Conservation (phyloP, 2,797 vertebrate species). For the Rhynchotus rufescens region DNA sequence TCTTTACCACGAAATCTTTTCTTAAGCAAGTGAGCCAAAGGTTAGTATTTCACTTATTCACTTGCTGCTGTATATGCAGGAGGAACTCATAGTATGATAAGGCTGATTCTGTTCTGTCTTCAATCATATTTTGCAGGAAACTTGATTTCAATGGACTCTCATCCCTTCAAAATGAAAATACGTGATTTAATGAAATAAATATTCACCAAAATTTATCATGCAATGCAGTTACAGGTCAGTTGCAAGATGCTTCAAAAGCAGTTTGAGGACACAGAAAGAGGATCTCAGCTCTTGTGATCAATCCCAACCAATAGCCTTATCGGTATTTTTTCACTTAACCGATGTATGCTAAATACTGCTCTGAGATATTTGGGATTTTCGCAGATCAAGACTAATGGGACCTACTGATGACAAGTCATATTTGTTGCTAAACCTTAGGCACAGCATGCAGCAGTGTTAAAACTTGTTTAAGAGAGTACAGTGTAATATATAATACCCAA, state of each 20-base stretch:
- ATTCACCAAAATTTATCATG: background rate
- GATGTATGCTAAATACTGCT: background rate
- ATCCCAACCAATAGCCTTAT: background rate
- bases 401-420: background rate
- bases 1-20: slow-evolving; percentile 63
- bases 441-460: background rate
- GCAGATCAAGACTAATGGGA: background rate
- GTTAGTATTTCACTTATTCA: slow-evolving; percentile 89
- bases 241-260: background rate
- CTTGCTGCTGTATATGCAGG: slow-evolving; percentile 96
- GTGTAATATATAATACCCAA: background rate
- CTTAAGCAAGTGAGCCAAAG: slow-evolving; percentile 51
- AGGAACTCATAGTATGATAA: slow-evolving; percentile 98
- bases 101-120: slow-evolving; percentile 97
- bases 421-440: background rate
- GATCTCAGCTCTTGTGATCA: background rate
- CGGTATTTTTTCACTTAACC: background rate
- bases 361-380: background rate
- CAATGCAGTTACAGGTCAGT: background rate
- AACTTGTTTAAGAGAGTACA: background rate
- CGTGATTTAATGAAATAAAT: slow-evolving; percentile 6
- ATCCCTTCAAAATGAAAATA: slow-evolving; percentile 85
- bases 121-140: slow-evolving; percentile 96
- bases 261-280: background rate
- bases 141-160: slow-evolving; percentile 90